Percentiles rank a stretch among this genome's conserved stretches.
Conservation (phyloP, 2,797 vertebrate species). For the Poecilia picta region DNA sequence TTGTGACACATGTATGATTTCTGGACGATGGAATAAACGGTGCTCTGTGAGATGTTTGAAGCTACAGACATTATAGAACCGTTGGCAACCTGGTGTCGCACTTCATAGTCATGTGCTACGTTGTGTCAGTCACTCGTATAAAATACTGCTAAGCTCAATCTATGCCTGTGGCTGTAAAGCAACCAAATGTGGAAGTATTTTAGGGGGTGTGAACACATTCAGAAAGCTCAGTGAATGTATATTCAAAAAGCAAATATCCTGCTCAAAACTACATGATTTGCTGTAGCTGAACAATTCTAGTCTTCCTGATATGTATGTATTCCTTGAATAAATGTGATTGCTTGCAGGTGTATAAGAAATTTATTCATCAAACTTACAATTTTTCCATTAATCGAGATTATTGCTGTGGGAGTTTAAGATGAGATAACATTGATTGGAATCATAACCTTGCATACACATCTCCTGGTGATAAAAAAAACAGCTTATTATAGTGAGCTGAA, state of each 20-base stretch:
- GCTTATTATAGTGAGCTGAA: conserved; percentile 32
- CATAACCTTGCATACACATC: conserved; percentile 32
- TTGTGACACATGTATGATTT: neutral
- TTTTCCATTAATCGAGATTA: conserved; percentile 51
- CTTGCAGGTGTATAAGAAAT: conserved; percentile 45
- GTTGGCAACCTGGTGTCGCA: neutral
- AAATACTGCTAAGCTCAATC: neutral
- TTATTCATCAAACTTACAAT: conserved; percentile 37
- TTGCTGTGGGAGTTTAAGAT: conserved; percentile 64
- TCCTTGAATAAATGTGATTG: conserved; percentile 42
- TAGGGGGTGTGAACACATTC: neutral
- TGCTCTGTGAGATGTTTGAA: neutral
- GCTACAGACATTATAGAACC: neutral
- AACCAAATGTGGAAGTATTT: neutral
- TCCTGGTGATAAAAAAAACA: conserved; percentile 19
- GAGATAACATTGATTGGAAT: conserved; percentile 57
- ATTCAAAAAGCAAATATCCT: conserved; percentile 14
- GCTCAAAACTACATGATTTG: conserved; percentile 21
- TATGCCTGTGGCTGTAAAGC: neutral
- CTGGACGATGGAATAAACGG: neutral
- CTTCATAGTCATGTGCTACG: too few relatives aligned
- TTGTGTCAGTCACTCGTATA: neutral
- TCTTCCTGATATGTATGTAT: conserved; percentile 15
- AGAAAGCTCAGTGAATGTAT: neutral
- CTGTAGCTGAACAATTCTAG: conserved; percentile 16